Evolutionary conservation across 2,888 invertebrate species (phyloP).

Genomic region (Lochmaea capreae): DNA sequence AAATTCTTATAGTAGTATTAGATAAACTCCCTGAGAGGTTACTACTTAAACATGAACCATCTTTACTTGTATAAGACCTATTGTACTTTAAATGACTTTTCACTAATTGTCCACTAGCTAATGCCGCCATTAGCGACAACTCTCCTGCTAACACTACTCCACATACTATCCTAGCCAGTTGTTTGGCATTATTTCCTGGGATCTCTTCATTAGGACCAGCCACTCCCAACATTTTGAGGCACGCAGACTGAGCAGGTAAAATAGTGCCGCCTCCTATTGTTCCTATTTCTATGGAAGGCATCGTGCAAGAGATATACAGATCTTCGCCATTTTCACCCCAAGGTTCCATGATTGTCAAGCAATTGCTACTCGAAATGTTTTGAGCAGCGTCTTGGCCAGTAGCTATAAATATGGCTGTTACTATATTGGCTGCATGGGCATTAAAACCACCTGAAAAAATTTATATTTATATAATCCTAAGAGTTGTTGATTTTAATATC

Average conservation of each 20-base stretch:
- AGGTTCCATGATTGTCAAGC: constrained; percentile 92
- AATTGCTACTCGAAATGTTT: constrained; percentile 93
- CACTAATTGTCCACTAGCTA: constrained; percentile 94
- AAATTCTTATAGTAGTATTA: constrained; percentile 7
- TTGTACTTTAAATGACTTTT: constrained; percentile 95
- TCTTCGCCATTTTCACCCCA: constrained; percentile 82
- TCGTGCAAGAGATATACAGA: constrained; percentile 92
- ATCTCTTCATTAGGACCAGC: constrained; percentile 75
- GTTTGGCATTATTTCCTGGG: constrained; percentile 90
- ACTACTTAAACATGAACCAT: constrained; percentile 33
- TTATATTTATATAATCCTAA: not conserved
- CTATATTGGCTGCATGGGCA: constrained; percentile 97
- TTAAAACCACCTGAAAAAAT: constrained; percentile 69
- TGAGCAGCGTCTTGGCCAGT: constrained; percentile 99
- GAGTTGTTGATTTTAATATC: too few species aligned
- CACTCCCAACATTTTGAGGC: constrained; percentile 87
- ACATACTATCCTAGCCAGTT: constrained; percentile 89
- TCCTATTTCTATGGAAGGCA: constrained; percentile 97
- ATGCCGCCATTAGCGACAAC: constrained; percentile 93
- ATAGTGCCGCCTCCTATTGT: constrained; percentile 96
- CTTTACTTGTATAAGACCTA: constrained; percentile 69
- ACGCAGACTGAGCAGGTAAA: constrained; percentile 89
- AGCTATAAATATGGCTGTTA: constrained; percentile 95
- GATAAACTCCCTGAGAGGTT: constrained; percentile 24
- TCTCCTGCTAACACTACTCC: constrained; percentile 97